Evolutionary conservation across 2,797 vertebrate species (phyloP).

Genomic region (Onychomys leucogaster): DNA sequence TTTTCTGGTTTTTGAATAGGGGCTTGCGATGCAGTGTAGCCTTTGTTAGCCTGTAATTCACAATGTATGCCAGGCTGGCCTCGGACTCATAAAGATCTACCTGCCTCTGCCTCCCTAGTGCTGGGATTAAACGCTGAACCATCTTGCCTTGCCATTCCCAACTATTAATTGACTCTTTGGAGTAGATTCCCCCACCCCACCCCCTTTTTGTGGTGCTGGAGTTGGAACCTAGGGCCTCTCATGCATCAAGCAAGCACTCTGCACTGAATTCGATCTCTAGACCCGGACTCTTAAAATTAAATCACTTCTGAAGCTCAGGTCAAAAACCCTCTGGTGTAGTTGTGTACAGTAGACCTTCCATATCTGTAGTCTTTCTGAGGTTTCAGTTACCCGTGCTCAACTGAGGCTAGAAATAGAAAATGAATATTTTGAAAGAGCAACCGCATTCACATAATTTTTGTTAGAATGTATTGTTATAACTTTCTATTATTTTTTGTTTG

Average conservation of each 20-base stretch:
- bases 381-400: not conserved
- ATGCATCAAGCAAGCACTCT: not conserved
- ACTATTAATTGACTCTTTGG: not conserved
- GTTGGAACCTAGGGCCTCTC: not conserved
- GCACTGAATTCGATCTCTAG: not conserved
- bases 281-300: not conserved
- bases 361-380: not conserved
- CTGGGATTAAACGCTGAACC: not conserved
- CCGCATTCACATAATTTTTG: not conserved
- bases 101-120: not conserved
- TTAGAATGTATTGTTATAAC: not conserved
- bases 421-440: not conserved
- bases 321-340: not conserved
- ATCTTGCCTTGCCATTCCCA: not conserved
- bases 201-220: not conserved
- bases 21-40: not conserved
- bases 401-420: not conserved
- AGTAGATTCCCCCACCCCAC: not conserved
- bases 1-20: not conserved
- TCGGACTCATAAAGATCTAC: not conserved
- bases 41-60: not conserved
- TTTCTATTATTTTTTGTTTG: not conserved
- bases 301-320: not conserved
- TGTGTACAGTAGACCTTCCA: not conserved
- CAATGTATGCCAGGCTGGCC: not conserved